Evolutionary conservation across 2,888 invertebrate genomes (phyloP).

Genomic region (Chymomyza amoena): DNA sequence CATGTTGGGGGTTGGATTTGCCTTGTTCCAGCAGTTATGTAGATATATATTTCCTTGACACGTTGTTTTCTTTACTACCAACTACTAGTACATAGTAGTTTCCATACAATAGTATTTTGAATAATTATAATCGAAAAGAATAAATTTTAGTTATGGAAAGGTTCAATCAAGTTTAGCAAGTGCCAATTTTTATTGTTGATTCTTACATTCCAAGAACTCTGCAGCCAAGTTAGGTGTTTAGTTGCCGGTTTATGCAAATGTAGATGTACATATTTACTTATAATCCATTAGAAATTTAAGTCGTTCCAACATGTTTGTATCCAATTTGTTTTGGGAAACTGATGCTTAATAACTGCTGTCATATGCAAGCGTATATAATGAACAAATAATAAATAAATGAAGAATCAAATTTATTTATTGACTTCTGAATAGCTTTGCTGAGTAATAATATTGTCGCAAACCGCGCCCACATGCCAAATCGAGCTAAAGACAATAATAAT

Average conservation of each 20-base stretch:
- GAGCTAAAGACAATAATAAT: not conserved
- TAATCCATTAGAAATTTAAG: not conserved
- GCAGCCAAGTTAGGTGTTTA: no score
- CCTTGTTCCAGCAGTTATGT: not conserved
- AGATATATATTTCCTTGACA: not conserved
- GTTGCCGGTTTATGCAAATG: not conserved
- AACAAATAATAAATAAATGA: constrained; percentile 44
- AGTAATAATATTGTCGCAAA: constrained; percentile 24
- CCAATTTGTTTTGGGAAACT: not conserved
- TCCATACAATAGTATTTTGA: no score
- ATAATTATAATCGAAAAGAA: no score
- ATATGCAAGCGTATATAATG: constrained; percentile 1
- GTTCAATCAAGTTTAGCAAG: no score
- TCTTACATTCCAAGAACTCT: no score
- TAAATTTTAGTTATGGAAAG: no score
- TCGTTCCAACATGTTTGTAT: not conserved
- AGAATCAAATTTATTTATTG: constrained; percentile 46
- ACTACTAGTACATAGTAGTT: not conserved
- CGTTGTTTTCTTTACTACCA: not conserved
- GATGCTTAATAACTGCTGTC: constrained; percentile 18
- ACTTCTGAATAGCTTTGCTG: constrained; percentile 45
- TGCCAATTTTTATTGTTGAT: no score
- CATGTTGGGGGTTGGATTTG: not conserved
- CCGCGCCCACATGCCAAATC: constrained; percentile 43
- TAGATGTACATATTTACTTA: not conserved